Evolutionary conservation across 2,888 invertebrate species (phyloP), one percentile per base, ranked within the genome.

Genomic region (Physocephala rufipes): DNA sequence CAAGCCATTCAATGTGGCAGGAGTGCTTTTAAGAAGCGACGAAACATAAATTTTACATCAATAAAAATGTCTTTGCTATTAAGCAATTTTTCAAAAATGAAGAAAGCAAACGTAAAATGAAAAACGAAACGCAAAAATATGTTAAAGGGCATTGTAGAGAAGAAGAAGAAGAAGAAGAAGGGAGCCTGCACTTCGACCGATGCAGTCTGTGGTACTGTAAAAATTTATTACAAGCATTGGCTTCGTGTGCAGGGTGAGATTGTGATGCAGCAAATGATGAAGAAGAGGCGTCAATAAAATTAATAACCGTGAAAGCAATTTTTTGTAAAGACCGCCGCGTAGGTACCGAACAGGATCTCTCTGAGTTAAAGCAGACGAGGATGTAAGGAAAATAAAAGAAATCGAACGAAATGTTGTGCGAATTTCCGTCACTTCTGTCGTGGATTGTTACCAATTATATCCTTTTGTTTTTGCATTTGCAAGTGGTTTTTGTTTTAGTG

Each of bases 221-320:
- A 1, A 43, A 51, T 68, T 68, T 68, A 61, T 28, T 16, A 36
- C 61, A 59, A 12, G 47, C 19, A 51, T 51, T 62, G 28, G 59
- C 49, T 15, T 62, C 51, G 51, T 61, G 5, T 36, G 4, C 36
- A 36, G 9, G 36, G 36, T 36, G 9, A 36, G 36, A 4, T 58
- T 45, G 16, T 36, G 67, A n/a, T 24, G 43, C 43, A 66, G 62
- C 67, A 73, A 73, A 49, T 51, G 67, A 47, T 70, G 64, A 62
- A 63, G 43, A 69, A 43, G 26, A 51, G 71, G 69, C 70, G 67
- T 73, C 73, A 77, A 77, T 78, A 78, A 79, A 78, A 75, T 76
- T 80, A 80, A 80, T 78, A 79, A 79, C 79, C 80, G 80, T 80
- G 78, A 79, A 78, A 78, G 75, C 69, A 74, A 71, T 67, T 75